Evolutionary conservation across 2,113 vertebrate species (phyloP).

Genomic region (Dasyornis broadbenti): DNA sequence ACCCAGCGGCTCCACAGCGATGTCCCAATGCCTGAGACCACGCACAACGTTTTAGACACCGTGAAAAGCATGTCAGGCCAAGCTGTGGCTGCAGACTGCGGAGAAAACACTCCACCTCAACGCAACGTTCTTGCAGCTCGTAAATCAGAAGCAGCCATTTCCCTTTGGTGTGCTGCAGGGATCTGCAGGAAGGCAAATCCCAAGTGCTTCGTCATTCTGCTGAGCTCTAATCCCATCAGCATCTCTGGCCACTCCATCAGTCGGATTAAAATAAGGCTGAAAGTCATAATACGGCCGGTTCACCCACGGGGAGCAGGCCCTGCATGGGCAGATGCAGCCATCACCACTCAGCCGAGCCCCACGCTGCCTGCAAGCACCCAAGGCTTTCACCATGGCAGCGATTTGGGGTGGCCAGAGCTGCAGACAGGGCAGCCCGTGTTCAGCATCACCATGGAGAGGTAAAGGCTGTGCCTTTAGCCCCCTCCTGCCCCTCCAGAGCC

Average conservation of each 20-base stretch:
- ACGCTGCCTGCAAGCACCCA: not conserved
- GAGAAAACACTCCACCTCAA: not conserved
- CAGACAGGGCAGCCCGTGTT: not conserved
- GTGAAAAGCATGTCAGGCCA: not conserved
- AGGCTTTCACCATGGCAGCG: not conserved
- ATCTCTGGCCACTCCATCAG: slow-evolving; percentile 16
- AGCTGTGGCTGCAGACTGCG: not conserved
- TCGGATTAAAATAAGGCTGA: slow-evolving; percentile 21
- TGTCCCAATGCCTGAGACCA: not conserved
- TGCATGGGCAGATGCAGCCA: not conserved
- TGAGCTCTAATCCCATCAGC: slow-evolving; percentile 45
- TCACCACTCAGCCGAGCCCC: fast-evolving
- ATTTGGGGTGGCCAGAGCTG: not conserved
- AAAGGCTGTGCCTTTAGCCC: not conserved
- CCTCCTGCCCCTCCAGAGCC: not conserved
- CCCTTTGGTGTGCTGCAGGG: not conserved
- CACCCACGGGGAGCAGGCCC: not conserved
- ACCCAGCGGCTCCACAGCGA: fast-evolving
- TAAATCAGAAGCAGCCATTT: not conserved
- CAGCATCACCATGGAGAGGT: not conserved
- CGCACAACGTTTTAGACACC: fast-evolving
- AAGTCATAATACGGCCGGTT: not conserved
- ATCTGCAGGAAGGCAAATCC: not conserved
- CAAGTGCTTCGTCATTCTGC: slow-evolving; percentile 21
- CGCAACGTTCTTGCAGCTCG: fast-evolving